Percentiles rank a stretch among this genome's conserved stretches.
Evolutionary conservation across 2,797 vertebrate species (phyloP).

Genomic region (Pteronotus mesoamericanus): DNA sequence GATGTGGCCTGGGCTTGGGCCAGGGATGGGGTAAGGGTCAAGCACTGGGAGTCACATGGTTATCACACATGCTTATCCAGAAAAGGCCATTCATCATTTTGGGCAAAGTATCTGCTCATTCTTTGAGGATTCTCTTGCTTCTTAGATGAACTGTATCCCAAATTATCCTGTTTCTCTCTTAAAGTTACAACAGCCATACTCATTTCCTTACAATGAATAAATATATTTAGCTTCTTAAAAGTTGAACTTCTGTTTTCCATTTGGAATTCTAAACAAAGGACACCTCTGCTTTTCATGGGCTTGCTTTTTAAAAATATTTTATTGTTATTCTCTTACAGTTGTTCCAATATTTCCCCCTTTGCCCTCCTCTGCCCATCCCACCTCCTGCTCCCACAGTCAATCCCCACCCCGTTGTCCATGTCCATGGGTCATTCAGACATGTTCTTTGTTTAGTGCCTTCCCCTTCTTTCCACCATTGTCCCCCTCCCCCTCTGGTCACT

Average conservation of each 20-base stretch:
- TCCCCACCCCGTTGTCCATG: no score
- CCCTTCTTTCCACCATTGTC: no score
- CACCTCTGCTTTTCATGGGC: conserved; percentile 5
- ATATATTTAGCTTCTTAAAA: conserved; percentile 36
- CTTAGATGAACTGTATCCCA: not conserved
- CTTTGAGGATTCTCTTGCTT: conserved; percentile 3
- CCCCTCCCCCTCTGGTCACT: no score
- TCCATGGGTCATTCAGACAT: no score
- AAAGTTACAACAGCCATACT: not conserved
- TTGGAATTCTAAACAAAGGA: conserved; percentile 33
- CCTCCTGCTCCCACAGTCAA: no score
- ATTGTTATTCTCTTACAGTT: no score
- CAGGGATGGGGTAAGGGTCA: not conserved
- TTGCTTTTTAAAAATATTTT: not conserved
- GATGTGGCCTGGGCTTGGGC: not conserved
- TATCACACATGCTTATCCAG: not conserved
- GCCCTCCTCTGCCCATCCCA: no score
- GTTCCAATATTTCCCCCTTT: no score
- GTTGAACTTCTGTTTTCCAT: conserved; percentile 37
- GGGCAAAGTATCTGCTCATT: not conserved
- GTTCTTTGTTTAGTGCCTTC: no score
- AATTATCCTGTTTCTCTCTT: not conserved
- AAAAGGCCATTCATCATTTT: not conserved
- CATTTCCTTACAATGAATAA: not conserved
- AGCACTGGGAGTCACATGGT: not conserved